Conservation (phyloP, 2,888 invertebrate species). For the Xanthorhoe spadicearia region DNA sequence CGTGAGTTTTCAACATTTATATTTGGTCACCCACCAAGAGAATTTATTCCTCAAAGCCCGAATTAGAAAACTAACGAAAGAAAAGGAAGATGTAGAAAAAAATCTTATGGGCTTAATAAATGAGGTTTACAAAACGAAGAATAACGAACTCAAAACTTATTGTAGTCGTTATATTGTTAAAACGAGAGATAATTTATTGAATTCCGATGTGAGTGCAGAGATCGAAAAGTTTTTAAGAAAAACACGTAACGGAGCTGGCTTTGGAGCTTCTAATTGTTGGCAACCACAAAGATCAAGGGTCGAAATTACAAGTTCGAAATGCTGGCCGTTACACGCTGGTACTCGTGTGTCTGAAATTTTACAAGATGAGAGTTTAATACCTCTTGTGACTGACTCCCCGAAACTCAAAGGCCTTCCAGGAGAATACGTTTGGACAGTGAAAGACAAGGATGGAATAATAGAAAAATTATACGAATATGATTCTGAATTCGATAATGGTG, state of each 20-base stretch:
- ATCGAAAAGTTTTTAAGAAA: slow-evolving; percentile 63
- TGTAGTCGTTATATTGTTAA: slow-evolving; percentile 69
- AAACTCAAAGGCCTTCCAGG: slow-evolving; percentile 70
- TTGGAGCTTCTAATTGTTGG: slow-evolving; percentile 28
- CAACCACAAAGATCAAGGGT: slow-evolving; percentile 29
- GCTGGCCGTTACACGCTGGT: slow-evolving; percentile 38
- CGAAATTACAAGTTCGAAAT: slow-evolving; percentile 29
- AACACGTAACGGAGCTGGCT: slow-evolving; percentile 27
- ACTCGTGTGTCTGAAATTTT: slow-evolving; percentile 48
- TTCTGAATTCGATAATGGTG: slow-evolving; percentile 65
- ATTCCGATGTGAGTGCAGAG: slow-evolving; percentile 63
- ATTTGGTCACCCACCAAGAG: slow-evolving; percentile 69
- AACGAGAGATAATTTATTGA: slow-evolving; percentile 63
- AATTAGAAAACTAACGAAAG: slow-evolving; percentile 60
- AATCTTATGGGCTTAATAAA: slow-evolving; percentile 65
- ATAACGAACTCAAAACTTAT: slow-evolving; percentile 64
- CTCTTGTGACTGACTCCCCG: slow-evolving; percentile 56
- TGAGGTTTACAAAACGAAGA: slow-evolving; percentile 66
- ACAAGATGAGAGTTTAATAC: slow-evolving; percentile 47
- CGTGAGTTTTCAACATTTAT: slow-evolving; percentile 69
- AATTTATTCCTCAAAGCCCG: slow-evolving; percentile 67
- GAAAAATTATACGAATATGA: slow-evolving; percentile 75
- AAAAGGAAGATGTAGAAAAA: slow-evolving; percentile 65
- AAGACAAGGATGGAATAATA: slow-evolving; percentile 74
- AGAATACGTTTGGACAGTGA: slow-evolving; percentile 74